These are phyloP conservation scores for Drosophila tsacasi DNA, from an alignment of 1,140 invertebrate species.

Conservation along the genomic window DNA sequence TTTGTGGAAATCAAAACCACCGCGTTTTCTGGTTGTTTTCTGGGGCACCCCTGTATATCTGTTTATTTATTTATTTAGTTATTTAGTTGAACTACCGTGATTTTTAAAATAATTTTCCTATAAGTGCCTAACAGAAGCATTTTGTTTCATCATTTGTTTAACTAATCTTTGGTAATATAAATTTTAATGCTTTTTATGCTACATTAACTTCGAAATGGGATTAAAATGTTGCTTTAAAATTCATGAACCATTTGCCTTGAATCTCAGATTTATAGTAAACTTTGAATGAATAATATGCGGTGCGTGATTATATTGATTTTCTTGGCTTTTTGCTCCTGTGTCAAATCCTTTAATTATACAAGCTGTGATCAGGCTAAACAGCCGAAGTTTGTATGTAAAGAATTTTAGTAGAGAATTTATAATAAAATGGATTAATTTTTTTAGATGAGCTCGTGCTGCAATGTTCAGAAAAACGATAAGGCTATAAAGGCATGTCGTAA, in stretches of 20 bases:
- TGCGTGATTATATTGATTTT: constrained; percentile 5
- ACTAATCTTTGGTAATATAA: not conserved
- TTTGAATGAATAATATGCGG: constrained; percentile 33
- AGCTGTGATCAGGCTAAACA: constrained; percentile 61
- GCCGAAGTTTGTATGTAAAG: constrained; percentile 47
- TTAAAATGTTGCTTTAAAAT: constrained; percentile 1
- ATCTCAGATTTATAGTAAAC: not conserved
- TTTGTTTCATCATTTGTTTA: not conserved
- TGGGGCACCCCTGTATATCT: too few species aligned
- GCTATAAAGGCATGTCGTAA: constrained; percentile 49
- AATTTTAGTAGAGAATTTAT: not conserved
- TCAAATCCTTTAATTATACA: constrained; percentile 42
- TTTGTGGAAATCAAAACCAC: too few species aligned
- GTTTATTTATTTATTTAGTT: not conserved
- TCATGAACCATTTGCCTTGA: too few species aligned
- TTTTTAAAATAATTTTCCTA: too few species aligned
- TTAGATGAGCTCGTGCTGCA: constrained; percentile 53
- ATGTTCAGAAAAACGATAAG: constrained; percentile 52
- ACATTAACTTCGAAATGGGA: constrained; percentile 31
- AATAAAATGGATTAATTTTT: not conserved
- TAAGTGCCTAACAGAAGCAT: not conserved
- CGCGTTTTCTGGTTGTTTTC: too few species aligned
- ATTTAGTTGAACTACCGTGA: not conserved
- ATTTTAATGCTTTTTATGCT: constrained; percentile 20
- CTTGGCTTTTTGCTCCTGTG: not conserved